Evolutionary conservation across 2,888 invertebrate genomes (phyloP).

Genomic region (Venustoraphidia nigricollis): DNA sequence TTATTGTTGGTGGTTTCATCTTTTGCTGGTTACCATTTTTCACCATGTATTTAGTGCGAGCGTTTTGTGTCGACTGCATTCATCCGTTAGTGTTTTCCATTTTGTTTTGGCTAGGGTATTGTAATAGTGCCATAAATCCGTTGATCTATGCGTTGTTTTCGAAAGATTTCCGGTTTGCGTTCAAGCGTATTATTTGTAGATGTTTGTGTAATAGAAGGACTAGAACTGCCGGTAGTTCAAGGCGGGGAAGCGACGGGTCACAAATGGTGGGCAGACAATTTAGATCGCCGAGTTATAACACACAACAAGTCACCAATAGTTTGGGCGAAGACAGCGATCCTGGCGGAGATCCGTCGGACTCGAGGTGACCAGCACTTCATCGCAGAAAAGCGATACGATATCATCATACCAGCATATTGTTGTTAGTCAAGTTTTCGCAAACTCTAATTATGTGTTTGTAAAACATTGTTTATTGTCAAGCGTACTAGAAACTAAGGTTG

Average conservation of each 20-base stretch:
- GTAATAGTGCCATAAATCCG: conserved; percentile 92
- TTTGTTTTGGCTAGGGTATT: conserved; percentile 94
- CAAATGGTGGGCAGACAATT: conserved; percentile 32
- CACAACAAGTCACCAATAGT: conserved; percentile 34
- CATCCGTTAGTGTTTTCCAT: conserved; percentile 75
- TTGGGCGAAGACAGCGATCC: conserved; percentile 39
- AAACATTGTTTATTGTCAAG: not conserved
- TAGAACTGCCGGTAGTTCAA: conserved; percentile 22
- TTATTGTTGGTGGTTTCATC: conserved; percentile 94
- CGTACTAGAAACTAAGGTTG: no score
- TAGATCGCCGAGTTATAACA: conserved; percentile 38
- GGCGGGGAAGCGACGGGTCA: conserved; percentile 40
- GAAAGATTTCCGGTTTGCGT: conserved; percentile 88
- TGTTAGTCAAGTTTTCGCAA: no score
- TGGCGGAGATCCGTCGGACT: conserved; percentile 31
- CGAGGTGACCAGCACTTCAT: conserved; percentile 31
- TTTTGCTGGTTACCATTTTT: conserved; percentile 96
- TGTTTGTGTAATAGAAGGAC: conserved; percentile 50
- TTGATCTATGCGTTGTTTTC: conserved; percentile 90
- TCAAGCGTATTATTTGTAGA: conserved; percentile 80
- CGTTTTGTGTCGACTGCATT: conserved; percentile 76
- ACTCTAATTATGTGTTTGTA: not conserved
- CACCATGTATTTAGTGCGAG: conserved; percentile 81
- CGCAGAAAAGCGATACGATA: no score
- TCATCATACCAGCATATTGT: no score